These are phyloP conservation scores for Polymixis lichenea DNA, from an alignment of 2,888 invertebrate genomes.

Conservation along the genomic window DNA sequence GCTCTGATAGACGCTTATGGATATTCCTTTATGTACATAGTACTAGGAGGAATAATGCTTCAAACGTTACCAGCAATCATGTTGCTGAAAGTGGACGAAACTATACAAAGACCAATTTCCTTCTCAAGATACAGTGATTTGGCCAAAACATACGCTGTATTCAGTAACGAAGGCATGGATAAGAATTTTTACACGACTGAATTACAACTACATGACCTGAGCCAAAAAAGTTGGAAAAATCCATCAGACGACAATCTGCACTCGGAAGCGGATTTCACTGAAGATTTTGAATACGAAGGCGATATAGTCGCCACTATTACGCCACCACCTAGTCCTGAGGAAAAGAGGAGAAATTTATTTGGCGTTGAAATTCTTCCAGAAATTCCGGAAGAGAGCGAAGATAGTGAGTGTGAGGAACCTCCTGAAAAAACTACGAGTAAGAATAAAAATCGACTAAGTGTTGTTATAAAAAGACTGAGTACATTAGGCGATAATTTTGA, in stretches of 20 bases:
- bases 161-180: slow-evolving; percentile 79
- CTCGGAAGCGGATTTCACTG: slow-evolving; percentile 70
- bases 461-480: slow-evolving; percentile 89
- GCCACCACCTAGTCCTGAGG: slow-evolving; percentile 87
- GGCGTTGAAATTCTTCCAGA: slow-evolving; percentile 89
- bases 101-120: slow-evolving; percentile 75
- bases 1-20: slow-evolving; percentile 83
- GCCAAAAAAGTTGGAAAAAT: slow-evolving; percentile 87
- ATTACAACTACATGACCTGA: slow-evolving; percentile 84
- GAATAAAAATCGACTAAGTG: slow-evolving; percentile 82
- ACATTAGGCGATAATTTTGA: slow-evolving; percentile 88
- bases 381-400: slow-evolving; percentile 89
- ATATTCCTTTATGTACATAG: slow-evolving; percentile 80
- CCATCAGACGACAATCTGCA: slow-evolving; percentile 86
- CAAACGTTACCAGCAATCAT: slow-evolving; percentile 85
- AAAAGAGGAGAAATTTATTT: slow-evolving; percentile 86
- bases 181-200: slow-evolving; percentile 79
- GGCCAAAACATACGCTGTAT: slow-evolving; percentile 83
- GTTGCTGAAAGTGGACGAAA: slow-evolving; percentile 80
- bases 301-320: slow-evolving; percentile 80
- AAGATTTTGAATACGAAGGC: slow-evolving; percentile 70
- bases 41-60: slow-evolving; percentile 83
- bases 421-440: slow-evolving; percentile 69
- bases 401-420: slow-evolving; percentile 76
- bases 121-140: slow-evolving; percentile 84